Percentiles rank a stretch among this genome's conserved stretches.
phyloP scores from a whole-genome alignment of 1,140 invertebrate genomes.

The Drosophila tristis region DNA sequence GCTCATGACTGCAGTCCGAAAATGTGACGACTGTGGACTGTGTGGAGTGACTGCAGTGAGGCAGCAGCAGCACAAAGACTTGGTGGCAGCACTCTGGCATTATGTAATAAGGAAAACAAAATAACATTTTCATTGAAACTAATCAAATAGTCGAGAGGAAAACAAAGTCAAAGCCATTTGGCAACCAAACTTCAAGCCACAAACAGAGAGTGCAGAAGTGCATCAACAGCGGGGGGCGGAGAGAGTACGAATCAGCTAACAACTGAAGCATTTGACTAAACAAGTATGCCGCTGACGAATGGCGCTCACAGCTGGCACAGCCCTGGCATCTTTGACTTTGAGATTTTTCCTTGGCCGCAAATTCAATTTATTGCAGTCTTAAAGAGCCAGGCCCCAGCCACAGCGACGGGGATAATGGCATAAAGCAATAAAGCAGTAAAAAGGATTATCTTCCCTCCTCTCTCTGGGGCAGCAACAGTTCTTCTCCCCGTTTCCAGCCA shows the following conservation, averaged over 20 bases:
- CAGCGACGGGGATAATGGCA: constrained; percentile 35
- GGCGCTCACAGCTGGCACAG: constrained; percentile 1
- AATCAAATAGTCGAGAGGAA: constrained; percentile 65
- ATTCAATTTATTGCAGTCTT: constrained; percentile 77
- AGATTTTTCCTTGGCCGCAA: constrained; percentile 52
- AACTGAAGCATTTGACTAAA: constrained; percentile 70
- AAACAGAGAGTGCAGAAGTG: constrained; percentile 24
- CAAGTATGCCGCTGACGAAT: constrained; percentile 47
- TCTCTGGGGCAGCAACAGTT: constrained; percentile 23
- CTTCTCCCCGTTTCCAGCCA: constrained; percentile 30
- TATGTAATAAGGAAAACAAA: constrained; percentile 68
- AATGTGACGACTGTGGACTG: background rate
- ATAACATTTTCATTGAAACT: constrained; percentile 49
- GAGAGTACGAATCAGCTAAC: constrained; percentile 57
- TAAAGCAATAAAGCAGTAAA: constrained; percentile 74
- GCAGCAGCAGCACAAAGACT: background rate
- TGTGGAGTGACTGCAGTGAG: background rate
- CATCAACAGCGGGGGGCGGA: background rate
- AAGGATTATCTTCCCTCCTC: constrained; percentile 68
- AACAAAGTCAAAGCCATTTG: constrained; percentile 53
- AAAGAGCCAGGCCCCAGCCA: constrained; percentile 62
- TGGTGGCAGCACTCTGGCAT: constrained; percentile 23
- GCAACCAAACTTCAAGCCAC: constrained; percentile 18
- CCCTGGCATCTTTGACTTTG: background rate
- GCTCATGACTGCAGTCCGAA: constrained; percentile 41